Base-by-base conservation (phyloP, 2,113 vertebrate genomes). In the Vanacampus margaritifer region DNA sequence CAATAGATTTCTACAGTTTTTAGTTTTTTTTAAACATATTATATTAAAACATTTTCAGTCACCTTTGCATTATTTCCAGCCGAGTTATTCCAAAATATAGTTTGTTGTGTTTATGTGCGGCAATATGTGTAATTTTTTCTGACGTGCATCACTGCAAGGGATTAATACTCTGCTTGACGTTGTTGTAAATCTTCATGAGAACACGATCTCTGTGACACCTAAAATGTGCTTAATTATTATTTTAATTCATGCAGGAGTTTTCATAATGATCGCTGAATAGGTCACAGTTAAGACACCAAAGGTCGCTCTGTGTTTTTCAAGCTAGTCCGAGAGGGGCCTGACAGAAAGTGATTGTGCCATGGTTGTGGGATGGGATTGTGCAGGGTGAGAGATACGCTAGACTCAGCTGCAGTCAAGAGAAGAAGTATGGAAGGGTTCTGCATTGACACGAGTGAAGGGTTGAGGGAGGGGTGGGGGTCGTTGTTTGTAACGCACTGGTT, bases 301-400 rank as follows among this genome's bases (percentile, higher is more conserved):
- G 62, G 69, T 75, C 1, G 28, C 66, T 60, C 62, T 32, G 68
- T 72, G 79, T 80, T 72, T 83, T 48, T 36, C 77, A 76, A 80
- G 81, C 79, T 84, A 75, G 84, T 82, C 74, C 13, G 65, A 76
- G 80, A 88, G 78, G 80, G 84, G 76, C 83, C 83, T 72, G 83
- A 84, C 79, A 61, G 89, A 13, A 86, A 88, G 88, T 84, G 82
- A 78, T 78, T 54, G 81, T 76, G 79, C 86, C 72, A 62, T 58
- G 84, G 79, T 62, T 3, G n/a, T 24, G 23, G 73, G 62, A 72
- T 3, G 72, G 2, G 71, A 71, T 67, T 75, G 72, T 73, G 73
- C 39, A 48, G 77, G 79, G 77, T 72, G 66, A 24, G 50, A 65
- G 71, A 45, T 67, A 73, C 8, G 5, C 17, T 11, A 10, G 76